phyloP scores from a whole-genome alignment of 1,140 invertebrate species.

The Zophobas morio region DNA sequence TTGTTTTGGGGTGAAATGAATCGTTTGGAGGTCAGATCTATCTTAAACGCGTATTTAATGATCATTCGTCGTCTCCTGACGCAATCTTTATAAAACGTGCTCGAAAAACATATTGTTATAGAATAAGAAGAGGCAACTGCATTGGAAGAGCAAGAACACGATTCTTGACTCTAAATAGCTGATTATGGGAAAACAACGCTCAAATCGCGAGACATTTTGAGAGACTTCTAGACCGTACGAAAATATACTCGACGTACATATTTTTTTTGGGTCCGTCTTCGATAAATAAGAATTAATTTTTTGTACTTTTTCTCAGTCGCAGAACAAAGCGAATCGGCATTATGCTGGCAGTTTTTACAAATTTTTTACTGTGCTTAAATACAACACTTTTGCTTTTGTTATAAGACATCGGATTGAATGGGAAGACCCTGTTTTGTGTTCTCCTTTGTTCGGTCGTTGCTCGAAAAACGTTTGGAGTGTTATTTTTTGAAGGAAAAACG shows the following conservation, averaged over 20 bases:
- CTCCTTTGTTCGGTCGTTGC: neutral
- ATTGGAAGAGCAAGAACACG: conserved; percentile 34
- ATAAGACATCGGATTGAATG: neutral
- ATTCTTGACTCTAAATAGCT: conserved; percentile 23
- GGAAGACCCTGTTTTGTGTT: conserved; percentile 1
- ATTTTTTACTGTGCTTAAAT: too few species aligned
- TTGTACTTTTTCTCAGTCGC: neutral
- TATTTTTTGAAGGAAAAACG: conserved; percentile 9
- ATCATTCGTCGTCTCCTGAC: conserved; percentile 25
- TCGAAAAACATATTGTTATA: conserved; percentile 31
- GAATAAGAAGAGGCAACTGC: conserved; percentile 30
- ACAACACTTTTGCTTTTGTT: neutral
- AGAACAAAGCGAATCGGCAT: neutral
- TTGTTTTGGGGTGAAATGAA: neutral
- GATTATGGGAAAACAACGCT: conserved; percentile 29
- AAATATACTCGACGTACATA: too few species aligned
- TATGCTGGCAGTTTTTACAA: too few species aligned
- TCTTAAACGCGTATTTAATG: conserved; percentile 27
- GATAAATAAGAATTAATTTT: too few species aligned
- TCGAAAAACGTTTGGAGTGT: conserved; percentile 8
- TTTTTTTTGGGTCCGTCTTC: too few species aligned
- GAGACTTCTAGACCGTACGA: neutral
- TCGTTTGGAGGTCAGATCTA: conserved; percentile 22
- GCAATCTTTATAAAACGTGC: conserved; percentile 31
- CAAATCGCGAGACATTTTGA: conserved; percentile 12